These are phyloP conservation scores for Lasioglossum baleicum DNA, from an alignment of 1,140 invertebrate genomes.

Conservation along the genomic window DNA sequence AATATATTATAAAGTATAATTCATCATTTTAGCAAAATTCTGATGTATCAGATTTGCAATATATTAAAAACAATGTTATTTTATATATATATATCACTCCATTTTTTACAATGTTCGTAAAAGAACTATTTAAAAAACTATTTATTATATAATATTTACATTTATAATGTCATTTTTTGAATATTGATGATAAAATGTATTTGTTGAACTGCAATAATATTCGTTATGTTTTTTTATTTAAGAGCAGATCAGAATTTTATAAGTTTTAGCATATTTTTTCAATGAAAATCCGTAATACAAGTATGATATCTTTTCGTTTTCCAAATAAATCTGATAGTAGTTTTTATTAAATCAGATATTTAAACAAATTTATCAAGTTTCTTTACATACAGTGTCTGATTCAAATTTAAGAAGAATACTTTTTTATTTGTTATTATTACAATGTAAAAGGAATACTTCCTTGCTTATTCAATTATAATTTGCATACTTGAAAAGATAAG, in stretches of 20 bases:
- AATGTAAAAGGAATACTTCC: neutral
- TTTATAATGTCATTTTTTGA: neutral
- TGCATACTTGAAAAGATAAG: neutral
- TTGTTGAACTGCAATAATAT: neutral
- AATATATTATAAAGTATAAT: neutral
- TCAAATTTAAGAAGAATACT: neutral
- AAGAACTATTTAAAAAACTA: neutral
- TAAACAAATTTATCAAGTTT: neutral
- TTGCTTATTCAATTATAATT: neutral
- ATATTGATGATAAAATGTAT: neutral
- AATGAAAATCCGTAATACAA: neutral
- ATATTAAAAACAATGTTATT: neutral
- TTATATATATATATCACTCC: neutral
- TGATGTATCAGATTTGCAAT: neutral
- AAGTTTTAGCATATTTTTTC: neutral
- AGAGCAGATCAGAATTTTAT: neutral
- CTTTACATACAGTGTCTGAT: neutral
- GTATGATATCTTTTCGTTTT: neutral
- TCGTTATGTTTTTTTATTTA: neutral
- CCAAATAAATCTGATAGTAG: neutral
- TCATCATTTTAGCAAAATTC: neutral
- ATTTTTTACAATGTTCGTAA: neutral
- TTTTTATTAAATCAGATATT: neutral
- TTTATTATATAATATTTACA: neutral
- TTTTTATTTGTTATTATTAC: neutral